phyloP scores from a whole-genome alignment of 2,888 invertebrate genomes.

The Hirtodrosophila histrioides region DNA sequence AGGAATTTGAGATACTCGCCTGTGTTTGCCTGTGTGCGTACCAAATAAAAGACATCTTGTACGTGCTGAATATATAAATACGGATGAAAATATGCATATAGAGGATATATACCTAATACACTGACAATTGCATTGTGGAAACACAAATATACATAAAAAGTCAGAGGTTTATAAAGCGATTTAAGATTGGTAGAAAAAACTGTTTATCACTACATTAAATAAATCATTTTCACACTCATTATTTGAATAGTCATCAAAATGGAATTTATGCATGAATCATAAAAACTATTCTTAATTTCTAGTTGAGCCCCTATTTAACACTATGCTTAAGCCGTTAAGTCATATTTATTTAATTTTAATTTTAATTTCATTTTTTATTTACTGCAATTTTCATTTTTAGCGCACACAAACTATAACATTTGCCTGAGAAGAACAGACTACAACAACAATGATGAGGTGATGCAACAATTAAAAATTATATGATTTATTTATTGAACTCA shows the following conservation, averaged over 20 bases:
- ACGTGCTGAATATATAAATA: slow-evolving; percentile 33
- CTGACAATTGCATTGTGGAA: slow-evolving; percentile 19
- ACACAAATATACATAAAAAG: neutral
- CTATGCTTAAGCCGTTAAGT: neutral
- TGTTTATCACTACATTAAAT: neutral
- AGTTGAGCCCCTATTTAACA: slow-evolving; percentile 1
- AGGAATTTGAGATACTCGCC: slow-evolving; percentile 29
- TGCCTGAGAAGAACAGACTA: slow-evolving; percentile 10
- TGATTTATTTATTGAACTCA: slow-evolving; percentile 34
- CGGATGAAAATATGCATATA: slow-evolving; percentile 16
- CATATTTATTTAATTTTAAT: slow-evolving; percentile 1
- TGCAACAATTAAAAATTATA: slow-evolving; percentile 37
- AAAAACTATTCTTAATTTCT: neutral
- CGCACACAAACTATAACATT: slow-evolving; percentile 2
- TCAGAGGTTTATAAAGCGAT: too few species aligned
- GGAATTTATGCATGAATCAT: slow-evolving; percentile 9
- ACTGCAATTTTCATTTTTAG: slow-evolving; percentile 32
- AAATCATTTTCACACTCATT: neutral
- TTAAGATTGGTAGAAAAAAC: neutral
- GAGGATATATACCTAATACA: slow-evolving; percentile 25
- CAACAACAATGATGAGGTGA: slow-evolving; percentile 60
- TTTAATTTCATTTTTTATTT: slow-evolving; percentile 13
- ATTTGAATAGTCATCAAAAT: neutral
- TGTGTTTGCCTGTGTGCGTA: slow-evolving; percentile 29
- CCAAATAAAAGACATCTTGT: slow-evolving; percentile 38